These are phyloP conservation scores for Palythoa caribaeorum DNA, from an alignment of 92 coral and sea anemone genomes.

Conservation along the genomic window DNA sequence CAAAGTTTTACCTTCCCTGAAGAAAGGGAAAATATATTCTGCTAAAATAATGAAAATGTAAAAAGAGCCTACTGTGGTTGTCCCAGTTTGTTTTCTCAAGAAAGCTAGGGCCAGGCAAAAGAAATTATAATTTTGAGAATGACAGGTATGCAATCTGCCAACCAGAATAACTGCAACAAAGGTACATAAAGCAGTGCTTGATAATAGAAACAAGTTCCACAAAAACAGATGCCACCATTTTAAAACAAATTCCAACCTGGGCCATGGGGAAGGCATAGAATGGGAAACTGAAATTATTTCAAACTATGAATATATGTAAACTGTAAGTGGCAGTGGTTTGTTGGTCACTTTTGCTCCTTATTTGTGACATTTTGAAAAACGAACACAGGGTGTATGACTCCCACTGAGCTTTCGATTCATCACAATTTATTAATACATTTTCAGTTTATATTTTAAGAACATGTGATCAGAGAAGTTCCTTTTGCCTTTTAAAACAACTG, in stretches of 20 bases:
- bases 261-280: slow-evolving; percentile 29
- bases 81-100: slow-evolving; percentile 37
- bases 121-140: slow-evolving; percentile 3
- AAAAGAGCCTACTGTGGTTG: slow-evolving; percentile 24
- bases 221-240: slow-evolving; percentile 3
- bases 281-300: slow-evolving; percentile 11
- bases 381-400: no score
- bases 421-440: no score
- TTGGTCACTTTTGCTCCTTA: no score
- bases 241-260: background rate
- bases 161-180: slow-evolving; percentile 47
- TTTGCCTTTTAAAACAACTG: no score
- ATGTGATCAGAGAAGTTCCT: no score
- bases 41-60: slow-evolving; percentile 11
- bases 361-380: no score
- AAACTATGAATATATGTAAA: background rate
- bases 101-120: slow-evolving; percentile 12
- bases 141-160: slow-evolving; percentile 10
- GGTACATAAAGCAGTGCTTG: slow-evolving; percentile 28
- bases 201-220: slow-evolving; percentile 35
- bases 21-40: background rate
- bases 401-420: no score
- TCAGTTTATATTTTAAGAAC: no score
- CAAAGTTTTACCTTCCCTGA: background rate
- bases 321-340: background rate